Evolutionary conservation across 1,140 invertebrate species (phyloP).

Genomic region (Pachyrhynchus sulphureomaculatus): DNA sequence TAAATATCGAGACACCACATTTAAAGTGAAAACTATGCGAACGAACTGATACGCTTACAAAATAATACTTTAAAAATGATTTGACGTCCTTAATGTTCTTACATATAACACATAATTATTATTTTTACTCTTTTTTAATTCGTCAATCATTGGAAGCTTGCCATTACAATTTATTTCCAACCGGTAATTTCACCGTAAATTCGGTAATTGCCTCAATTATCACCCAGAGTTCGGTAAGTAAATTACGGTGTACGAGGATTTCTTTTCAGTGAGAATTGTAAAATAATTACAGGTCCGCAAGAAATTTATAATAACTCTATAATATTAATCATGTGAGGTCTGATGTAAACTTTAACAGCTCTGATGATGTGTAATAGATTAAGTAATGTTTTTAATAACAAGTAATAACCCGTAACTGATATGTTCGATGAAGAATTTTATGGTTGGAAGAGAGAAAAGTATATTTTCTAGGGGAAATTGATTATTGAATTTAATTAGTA

Average conservation of each 20-base stretch:
- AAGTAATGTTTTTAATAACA: no score
- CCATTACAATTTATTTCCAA: background rate
- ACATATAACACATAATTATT: background rate
- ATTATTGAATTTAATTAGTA: no score
- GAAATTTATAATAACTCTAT: background rate
- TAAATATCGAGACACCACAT: no score
- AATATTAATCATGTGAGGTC: no score
- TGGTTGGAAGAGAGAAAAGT: no score
- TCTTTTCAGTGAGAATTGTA: background rate
- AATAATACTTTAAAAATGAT: no score
- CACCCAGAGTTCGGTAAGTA: background rate
- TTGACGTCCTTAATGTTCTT: no score
- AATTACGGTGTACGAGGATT: background rate
- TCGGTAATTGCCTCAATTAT: constrained; percentile 7
- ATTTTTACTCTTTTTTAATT: background rate
- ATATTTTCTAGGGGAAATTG: no score
- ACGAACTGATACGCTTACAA: no score
- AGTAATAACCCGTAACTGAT: no score
- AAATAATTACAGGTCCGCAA: background rate
- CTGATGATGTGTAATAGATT: background rate
- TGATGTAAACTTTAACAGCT: background rate
- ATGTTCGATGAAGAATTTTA: no score
- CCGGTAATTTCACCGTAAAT: constrained; percentile 2
- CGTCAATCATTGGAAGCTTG: background rate
- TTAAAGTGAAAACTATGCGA: no score